These are phyloP conservation scores for Drosophila repletoides DNA, from an alignment of 1,140 invertebrate species.

Conservation along the genomic window DNA sequence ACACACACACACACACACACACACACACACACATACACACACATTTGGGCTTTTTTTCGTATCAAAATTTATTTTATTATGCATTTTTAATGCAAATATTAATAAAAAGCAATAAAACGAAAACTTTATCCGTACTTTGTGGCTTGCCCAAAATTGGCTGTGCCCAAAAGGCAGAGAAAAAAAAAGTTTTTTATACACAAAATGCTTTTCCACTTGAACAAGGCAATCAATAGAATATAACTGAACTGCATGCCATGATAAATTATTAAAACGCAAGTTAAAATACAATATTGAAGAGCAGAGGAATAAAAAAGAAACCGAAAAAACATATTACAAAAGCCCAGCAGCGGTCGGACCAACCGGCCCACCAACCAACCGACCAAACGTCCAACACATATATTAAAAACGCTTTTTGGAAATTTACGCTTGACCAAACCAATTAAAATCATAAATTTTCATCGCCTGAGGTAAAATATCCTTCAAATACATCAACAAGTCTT, in stretches of 20 bases:
- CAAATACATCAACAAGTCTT: slow-evolving; percentile 59
- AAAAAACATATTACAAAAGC: slow-evolving; percentile 53
- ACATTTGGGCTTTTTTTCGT: too few species aligned
- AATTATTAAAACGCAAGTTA: slow-evolving; percentile 58
- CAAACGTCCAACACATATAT: slow-evolving; percentile 8
- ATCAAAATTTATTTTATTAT: slow-evolving; percentile 8
- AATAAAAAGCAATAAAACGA: not conserved
- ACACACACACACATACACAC: too few species aligned
- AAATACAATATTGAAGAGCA: slow-evolving; percentile 27
- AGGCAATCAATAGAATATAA: slow-evolving; percentile 70
- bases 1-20: too few species aligned
- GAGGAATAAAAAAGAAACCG: slow-evolving; percentile 9
- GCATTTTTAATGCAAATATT: slow-evolving; percentile 41
- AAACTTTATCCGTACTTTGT: not conserved
- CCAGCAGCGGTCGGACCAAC: slow-evolving; percentile 8
- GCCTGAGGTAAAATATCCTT: slow-evolving; percentile 61
- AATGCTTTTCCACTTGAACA: slow-evolving; percentile 54
- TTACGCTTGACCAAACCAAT: slow-evolving; percentile 77
- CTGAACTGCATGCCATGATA: slow-evolving; percentile 44
- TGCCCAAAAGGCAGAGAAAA: slow-evolving; percentile 7
- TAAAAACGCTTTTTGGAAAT: slow-evolving; percentile 49
- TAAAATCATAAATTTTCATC: slow-evolving; percentile 75
- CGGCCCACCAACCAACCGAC: not conserved
- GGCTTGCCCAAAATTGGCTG: not conserved
- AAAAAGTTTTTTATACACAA: slow-evolving; percentile 15